phyloP scores from a whole-genome alignment of 2,888 invertebrate species.

The Protodeltote pygarga region DNA sequence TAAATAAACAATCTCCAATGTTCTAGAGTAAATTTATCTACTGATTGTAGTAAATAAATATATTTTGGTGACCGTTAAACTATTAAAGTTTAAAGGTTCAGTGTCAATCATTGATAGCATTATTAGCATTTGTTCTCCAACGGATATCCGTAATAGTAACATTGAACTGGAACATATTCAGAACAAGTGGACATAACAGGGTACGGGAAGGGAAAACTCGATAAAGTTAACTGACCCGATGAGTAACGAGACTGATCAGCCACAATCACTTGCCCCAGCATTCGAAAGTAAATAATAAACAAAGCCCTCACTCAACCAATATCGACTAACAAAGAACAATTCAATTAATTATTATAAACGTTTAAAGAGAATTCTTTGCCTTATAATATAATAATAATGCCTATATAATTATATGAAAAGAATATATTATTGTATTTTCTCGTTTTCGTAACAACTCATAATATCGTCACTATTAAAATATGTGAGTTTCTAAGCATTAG shows the following conservation, averaged over 20 bases:
- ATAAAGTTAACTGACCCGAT: constrained; percentile 73
- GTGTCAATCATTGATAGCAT: constrained; percentile 26
- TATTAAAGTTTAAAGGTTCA: constrained; percentile 34
- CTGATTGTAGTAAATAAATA: no score
- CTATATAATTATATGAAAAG: no score
- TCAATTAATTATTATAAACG: no score
- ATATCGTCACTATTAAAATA: no score
- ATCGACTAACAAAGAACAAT: constrained; percentile 54
- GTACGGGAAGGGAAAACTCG: constrained; percentile 49
- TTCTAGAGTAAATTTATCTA: no score
- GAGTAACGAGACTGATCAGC: constrained; percentile 60
- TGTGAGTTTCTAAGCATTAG: no score
- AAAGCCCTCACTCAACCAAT: constrained; percentile 50
- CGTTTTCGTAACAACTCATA: no score
- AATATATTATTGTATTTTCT: no score
- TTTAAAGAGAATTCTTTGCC: no score
- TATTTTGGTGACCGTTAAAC: no score
- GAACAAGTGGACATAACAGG: constrained; percentile 39
- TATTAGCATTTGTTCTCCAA: constrained; percentile 2
- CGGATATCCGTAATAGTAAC: constrained; percentile 44
- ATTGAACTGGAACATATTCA: constrained; percentile 39
- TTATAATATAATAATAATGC: no score
- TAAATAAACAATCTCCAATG: no score
- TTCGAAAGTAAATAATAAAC: constrained; percentile 61
- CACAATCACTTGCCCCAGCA: constrained; percentile 64